phyloP scores from a whole-genome alignment of 2,888 invertebrate genomes.

The Chironomus tentans region DNA sequence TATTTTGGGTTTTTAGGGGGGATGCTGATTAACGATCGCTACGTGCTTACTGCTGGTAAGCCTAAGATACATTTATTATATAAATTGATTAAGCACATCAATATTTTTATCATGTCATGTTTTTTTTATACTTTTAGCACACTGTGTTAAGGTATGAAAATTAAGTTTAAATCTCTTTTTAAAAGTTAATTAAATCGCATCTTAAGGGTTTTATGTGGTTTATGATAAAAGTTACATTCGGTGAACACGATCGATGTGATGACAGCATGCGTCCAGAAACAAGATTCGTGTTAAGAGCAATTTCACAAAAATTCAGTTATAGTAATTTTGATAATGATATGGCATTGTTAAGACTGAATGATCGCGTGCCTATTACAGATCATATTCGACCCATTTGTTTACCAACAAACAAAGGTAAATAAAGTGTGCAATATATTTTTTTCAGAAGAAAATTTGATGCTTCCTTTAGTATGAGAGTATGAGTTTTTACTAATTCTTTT shows the following conservation, averaged over 20 bases:
- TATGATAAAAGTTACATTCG: slow-evolving; percentile 82
- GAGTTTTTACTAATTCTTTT: too few species aligned
- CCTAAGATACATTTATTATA: too few species aligned
- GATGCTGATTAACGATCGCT: slow-evolving; percentile 77
- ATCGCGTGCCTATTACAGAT: slow-evolving; percentile 67
- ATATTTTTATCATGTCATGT: not conserved
- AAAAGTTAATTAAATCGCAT: slow-evolving; percentile 36
- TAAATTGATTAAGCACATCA: too few species aligned
- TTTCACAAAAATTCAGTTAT: slow-evolving; percentile 72
- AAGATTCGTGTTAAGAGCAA: slow-evolving; percentile 66
- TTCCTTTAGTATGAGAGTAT: too few species aligned
- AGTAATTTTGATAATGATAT: slow-evolving; percentile 84
- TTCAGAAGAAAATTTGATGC: not conserved
- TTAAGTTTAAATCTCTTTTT: not conserved
- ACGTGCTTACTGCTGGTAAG: slow-evolving; percentile 57
- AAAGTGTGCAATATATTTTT: not conserved
- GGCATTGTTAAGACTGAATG: slow-evolving; percentile 69
- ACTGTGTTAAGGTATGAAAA: slow-evolving; percentile 52
- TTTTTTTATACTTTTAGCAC: slow-evolving; percentile 45
- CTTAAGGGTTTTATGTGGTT: slow-evolving; percentile 77
- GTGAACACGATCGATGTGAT: slow-evolving; percentile 77
- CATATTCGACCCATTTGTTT: slow-evolving; percentile 75
- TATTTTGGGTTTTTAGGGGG: slow-evolving; percentile 56
- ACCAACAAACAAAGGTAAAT: slow-evolving; percentile 53
- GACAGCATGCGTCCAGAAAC: slow-evolving; percentile 63